Evolutionary conservation across 2,888 invertebrate genomes (phyloP), one percentile per base, ranked within the genome.

Genomic region (Pollenia amentaria): DNA sequence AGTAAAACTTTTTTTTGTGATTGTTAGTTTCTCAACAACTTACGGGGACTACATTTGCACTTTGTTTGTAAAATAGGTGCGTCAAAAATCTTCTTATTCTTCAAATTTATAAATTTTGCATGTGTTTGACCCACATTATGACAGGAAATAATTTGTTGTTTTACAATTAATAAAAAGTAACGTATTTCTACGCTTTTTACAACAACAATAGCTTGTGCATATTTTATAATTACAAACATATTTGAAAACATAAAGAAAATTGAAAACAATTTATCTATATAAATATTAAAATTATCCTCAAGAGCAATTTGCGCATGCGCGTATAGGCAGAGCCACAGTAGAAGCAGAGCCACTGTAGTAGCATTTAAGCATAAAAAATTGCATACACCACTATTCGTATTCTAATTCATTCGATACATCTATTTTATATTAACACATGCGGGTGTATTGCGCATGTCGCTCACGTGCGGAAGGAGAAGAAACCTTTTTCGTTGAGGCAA

Each of bases 81-180:
- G 18, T 44, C 1, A 12, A 29, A 57, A 29, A 4, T 29, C 29
- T 29, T 29, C 29, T 6, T 29, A 4, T 29, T 29, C 29, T 14
- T 57, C 4, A 40, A 78, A 79, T 79, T 79, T 70, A 14, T 73
- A 81, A 73, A 73, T 57, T 57, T 57, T 11, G 53, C 80, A 73
- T 73, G 80, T 16, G 55, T 84, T 73, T 84, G 84, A 73, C 79
- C 78, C 79, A 84, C 79, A 84, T 84, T 79, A 55, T 67, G 72
- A 46, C 83, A 77, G 84, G 84, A 84, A 79, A 75, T 75, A 75
- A 79, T 77, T 79, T 46, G 10, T 53, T 55, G 70, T 72, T 65
- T 73, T 46, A 81, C 57, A 81, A 79, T 77, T 82, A 82, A 76
- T 76, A 76, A 82, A 83, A 77, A 83, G 64, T 78, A 84, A 78